Percentiles rank a stretch among this genome's conserved stretches.
Conservation (phyloP, 2,113 vertebrate species). For the Parotia lawesii region DNA sequence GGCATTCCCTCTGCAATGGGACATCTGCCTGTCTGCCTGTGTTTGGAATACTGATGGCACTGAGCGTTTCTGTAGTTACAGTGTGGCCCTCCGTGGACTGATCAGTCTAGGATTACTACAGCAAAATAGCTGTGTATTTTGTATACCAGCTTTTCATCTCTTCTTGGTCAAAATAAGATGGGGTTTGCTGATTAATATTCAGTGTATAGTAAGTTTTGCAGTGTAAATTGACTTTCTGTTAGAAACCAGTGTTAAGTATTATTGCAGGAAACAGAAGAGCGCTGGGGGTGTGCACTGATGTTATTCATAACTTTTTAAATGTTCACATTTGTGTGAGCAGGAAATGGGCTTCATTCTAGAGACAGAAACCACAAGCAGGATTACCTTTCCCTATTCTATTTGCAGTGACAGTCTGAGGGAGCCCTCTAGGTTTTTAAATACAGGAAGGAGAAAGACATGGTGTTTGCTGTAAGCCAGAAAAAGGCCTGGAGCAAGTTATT, state of each 20-base stretch:
- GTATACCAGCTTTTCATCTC: not conserved
- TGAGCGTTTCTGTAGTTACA: not conserved
- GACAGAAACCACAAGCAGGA: not conserved
- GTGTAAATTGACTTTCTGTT: not conserved
- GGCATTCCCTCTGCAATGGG: not conserved
- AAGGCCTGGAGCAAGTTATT: not conserved
- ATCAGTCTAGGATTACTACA: not conserved
- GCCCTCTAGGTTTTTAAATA: not conserved
- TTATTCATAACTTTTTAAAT: not conserved
- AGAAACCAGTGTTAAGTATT: not conserved
- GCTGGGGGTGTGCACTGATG: not conserved
- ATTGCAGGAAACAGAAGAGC: not conserved
- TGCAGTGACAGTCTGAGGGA: not conserved
- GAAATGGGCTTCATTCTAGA: not conserved
- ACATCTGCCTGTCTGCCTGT: slow-evolving; percentile 14
- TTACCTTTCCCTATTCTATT: not conserved
- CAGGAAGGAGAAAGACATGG: not conserved
- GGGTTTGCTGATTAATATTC: not conserved
- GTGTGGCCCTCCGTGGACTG: not conserved
- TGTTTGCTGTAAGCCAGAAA: not conserved
- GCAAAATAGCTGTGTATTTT: not conserved
- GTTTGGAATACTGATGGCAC: not conserved
- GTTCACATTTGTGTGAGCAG: not conserved
- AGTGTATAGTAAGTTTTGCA: not conserved
- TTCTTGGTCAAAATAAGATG: not conserved